Base-by-base conservation (phyloP, 2,888 invertebrate genomes). In the Seira musarum region DNA sequence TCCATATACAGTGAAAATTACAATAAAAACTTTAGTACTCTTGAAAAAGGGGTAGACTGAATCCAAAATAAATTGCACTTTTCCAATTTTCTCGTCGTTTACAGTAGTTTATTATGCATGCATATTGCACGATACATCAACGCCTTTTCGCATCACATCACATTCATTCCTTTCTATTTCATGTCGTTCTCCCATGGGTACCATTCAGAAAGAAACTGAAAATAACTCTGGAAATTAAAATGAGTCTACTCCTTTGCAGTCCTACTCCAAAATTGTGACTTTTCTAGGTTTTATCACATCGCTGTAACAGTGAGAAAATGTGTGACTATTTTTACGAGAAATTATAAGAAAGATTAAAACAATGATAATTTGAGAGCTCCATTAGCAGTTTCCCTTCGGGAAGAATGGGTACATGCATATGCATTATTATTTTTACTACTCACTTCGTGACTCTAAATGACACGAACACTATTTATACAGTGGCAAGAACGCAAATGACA, bases 221-320 rank as follows among this genome's bases (percentile, higher is more conserved):
- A 60, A 60, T 60, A 60, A 60, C 60, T 60, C 3, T 10, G 60
- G 3, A 60, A 60, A 60, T 60, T 60, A 60, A 60, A 60, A 60
- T 3, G n/a, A 53, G 17, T 8, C 53, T 53, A 8, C 53, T n/a
- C 53, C 6, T 13, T 60, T 21, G 10, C 21, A 21, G 60, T 13
- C 13, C n/a, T n/a, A 3, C 15, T n/a, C 53, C 53, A n/a, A 13
- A 53, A 60, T 21, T 8, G 40, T 8, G 40, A 40, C 6, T 60
- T 21, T 2, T 3, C 60, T 21, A 2, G 3, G 30, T 5, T 30
- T 30, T 8, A 30, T 13, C 2, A 5, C 21, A 60, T 21, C 10
- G 5, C 3, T 8, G 49, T 49, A 22, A 21, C 2, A 21, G 21
- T 8, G 60, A 19, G n/a, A 60, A 21, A 15, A 60, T 21, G 49